phyloP scores from a whole-genome alignment of 2,888 invertebrate species.

The Eupelmus urozonus region DNA sequence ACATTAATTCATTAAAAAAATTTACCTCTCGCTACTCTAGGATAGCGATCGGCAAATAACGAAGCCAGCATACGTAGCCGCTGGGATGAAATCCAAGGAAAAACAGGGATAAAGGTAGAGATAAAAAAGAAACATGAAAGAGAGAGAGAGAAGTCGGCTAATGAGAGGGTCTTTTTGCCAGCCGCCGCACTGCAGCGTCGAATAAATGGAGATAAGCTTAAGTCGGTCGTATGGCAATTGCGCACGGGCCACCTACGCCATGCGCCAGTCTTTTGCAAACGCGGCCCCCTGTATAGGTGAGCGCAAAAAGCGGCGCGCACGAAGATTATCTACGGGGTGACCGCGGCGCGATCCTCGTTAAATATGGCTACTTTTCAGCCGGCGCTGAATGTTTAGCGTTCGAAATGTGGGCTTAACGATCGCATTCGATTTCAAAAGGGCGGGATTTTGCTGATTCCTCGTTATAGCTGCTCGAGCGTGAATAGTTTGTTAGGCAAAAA shows the following conservation, averaged over 20 bases:
- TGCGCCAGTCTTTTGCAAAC: background rate
- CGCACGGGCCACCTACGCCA: background rate
- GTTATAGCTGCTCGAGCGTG: too few relatives aligned
- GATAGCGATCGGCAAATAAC: slow-evolving; percentile 11
- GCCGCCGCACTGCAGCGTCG: background rate
- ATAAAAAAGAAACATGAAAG: background rate
- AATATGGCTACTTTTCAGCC: too few relatives aligned
- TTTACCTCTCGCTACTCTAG: background rate
- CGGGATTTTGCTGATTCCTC: too few relatives aligned
- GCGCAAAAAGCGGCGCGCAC: slow-evolving; percentile 1
- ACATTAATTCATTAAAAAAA: slow-evolving; percentile 21
- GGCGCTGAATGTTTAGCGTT: too few relatives aligned
- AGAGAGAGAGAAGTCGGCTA: slow-evolving; percentile 9
- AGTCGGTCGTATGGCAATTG: slow-evolving; percentile 10
- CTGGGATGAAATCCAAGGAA: background rate
- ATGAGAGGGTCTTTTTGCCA: slow-evolving; percentile 28
- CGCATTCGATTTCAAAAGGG: background rate
- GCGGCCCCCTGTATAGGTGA: background rate
- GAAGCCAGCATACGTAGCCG: background rate
- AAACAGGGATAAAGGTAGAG: background rate
- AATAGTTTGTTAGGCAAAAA: background rate
- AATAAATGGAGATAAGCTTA: slow-evolving; percentile 49
- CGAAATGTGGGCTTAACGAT: too few relatives aligned
- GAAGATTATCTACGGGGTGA: slow-evolving; percentile 21
- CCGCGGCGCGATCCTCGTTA: background rate